These are phyloP conservation scores for Halictus quadricinctus DNA, from an alignment of 2,888 invertebrate genomes.

Conservation along the genomic window DNA sequence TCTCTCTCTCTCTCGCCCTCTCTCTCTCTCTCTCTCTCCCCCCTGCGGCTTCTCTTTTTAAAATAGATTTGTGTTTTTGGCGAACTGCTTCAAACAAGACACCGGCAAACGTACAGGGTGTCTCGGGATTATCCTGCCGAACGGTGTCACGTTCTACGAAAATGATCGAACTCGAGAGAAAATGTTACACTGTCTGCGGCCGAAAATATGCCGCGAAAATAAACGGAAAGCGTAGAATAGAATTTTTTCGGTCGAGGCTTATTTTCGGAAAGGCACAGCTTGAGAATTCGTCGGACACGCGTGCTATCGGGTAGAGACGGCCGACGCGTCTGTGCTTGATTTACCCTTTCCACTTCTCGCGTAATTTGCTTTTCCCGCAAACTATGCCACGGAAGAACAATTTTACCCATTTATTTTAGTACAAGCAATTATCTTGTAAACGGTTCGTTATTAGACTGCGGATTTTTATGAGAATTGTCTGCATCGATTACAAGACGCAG, in stretches of 20 bases:
- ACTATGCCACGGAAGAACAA: neutral
- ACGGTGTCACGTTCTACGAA: neutral
- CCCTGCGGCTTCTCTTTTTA: conserved; percentile 44
- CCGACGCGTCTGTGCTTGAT: neutral
- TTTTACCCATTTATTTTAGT: neutral
- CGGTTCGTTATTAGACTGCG: neutral
- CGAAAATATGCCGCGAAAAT: neutral
- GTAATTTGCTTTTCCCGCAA: neutral
- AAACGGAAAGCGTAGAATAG: neutral
- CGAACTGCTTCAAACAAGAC: conserved; percentile 27
- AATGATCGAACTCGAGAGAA: neutral
- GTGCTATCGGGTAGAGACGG: neutral
- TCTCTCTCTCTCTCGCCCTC: neutral
- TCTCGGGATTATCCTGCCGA: neutral
- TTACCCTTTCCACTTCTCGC: neutral
- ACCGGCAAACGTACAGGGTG: conserved; percentile 3
- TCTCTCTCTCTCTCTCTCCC: conserved; percentile 28
- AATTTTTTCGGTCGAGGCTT: neutral
- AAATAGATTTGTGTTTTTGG: conserved; percentile 44
- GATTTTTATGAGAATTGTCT: neutral
- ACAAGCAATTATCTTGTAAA: neutral
- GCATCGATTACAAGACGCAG: neutral
- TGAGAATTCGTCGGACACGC: neutral
- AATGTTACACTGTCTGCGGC: neutral
- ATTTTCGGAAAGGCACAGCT: neutral